Conservation (phyloP, 1,140 invertebrate genomes). For the Triops longicaudatus region DNA sequence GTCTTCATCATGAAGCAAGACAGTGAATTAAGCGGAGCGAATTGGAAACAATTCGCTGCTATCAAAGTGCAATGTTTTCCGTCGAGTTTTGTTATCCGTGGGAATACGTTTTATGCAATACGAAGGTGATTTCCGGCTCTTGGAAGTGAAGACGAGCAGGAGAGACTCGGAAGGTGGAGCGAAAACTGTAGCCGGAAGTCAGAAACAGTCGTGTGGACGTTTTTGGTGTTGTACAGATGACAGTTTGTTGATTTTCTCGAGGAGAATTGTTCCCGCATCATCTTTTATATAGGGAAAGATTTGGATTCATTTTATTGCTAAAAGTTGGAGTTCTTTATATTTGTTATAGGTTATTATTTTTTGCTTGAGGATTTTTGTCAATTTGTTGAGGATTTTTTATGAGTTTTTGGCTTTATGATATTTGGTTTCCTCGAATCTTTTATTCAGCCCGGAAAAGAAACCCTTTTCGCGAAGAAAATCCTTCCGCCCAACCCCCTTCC, state of each 20-base stretch:
- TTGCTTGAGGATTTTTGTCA: not conserved
- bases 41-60: not conserved
- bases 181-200: not conserved
- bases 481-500: too few species aligned
- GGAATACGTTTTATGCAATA: not conserved
- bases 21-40: not conserved
- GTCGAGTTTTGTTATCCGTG: not conserved
- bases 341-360: not conserved
- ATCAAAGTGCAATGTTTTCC: slow-evolving; percentile 11
- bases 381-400: not conserved
- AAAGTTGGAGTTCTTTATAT: not conserved
- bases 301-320: not conserved
- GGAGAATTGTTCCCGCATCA: not conserved
- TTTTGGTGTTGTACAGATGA: slow-evolving; percentile 7
- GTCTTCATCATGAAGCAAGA: not conserved
- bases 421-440: not conserved
- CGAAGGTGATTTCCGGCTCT: not conserved
- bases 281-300: not conserved
- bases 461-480: too few species aligned
- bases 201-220: not conserved
- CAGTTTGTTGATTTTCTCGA: not conserved
- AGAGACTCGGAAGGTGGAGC: not conserved
- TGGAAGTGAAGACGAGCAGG: not conserved
- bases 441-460: too few species aligned
- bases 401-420: not conserved